Base-by-base conservation (phyloP, 2,888 invertebrate genomes). In the Pantelozetes paolii region DNA sequence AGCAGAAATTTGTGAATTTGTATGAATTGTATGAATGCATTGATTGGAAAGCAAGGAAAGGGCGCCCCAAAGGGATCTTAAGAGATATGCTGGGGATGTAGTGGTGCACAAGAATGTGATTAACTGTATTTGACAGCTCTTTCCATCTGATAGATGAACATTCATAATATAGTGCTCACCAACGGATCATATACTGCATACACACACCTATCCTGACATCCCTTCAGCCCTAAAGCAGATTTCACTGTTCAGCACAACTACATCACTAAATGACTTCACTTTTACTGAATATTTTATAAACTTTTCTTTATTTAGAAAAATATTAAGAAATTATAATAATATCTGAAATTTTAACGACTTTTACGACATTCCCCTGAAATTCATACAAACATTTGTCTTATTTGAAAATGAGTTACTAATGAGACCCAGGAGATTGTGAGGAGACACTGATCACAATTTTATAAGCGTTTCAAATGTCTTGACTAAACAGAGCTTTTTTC, bases 51-150 rank as follows among this genome's bases (percentile, higher is more conserved):
- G 59, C 6, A 54, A 30, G 59, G 18, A 62, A 30, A 30, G 30
- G 28, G 28, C 30, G 18, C 28, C 59, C 59, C 59, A 62, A 32
- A 62, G 59, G 59, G 59, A 62, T 30, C 2, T 54, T 11, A 5
- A 54, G 54, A 54, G 54, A 54, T 54, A 11, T 20, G 20, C 20
- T 54, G 20, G n/a, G 26, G 59, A 62, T 15, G 59, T 15, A 62
- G 30, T 62, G 59, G 8, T 62, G n/a, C 26, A 54, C 23, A 54
- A 54, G 30, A 30, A 62, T 62, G 26, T 32, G 59, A 62, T 62
- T 62, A 62, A 62, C 59, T 62, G 59, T 32, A 62, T 62, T 62
- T 62, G 59, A 62, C 59, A 62, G 59, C 6, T 62, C 59, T 28
- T 32, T 13, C 28, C 28, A 30, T 62, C 59, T 62, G 59, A 62